A percentile compares a stretch with the other conserved stretches of the same genome.
Evolutionary conservation across 2,113 vertebrate genomes (phyloP).

Genomic region (Hemichromis elongatus): DNA sequence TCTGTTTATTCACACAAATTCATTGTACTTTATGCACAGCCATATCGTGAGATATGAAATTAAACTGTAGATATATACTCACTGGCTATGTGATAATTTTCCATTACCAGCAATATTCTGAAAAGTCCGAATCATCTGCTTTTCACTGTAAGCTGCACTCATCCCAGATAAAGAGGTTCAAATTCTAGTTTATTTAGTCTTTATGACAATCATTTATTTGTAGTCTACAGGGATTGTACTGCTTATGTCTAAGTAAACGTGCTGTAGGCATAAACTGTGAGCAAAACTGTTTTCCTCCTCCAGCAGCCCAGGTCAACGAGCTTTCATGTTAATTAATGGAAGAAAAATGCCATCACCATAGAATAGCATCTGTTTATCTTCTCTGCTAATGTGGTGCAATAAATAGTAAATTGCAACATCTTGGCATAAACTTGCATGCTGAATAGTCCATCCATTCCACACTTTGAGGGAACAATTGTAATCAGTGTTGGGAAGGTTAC

Average conservation of each 20-base stretch:
- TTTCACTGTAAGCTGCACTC: neutral
- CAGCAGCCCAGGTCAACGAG: neutral
- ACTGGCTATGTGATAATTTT: conserved; percentile 34
- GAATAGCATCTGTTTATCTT: neutral
- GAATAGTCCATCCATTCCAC: neutral
- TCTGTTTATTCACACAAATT: conserved; percentile 39
- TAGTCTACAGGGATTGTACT: neutral
- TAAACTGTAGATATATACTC: conserved; percentile 22
- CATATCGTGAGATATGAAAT: conserved; percentile 42
- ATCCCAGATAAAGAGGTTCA: neutral
- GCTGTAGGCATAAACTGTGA: neutral
- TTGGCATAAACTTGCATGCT: neutral
- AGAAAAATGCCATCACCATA: neutral
- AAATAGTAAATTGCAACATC: neutral
- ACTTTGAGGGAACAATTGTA: neutral
- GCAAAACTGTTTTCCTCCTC: neutral
- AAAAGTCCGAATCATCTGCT: neutral
- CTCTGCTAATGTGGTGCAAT: neutral
- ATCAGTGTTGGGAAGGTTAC: too few relatives aligned
- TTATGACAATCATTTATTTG: neutral
- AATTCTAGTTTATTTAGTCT: neutral
- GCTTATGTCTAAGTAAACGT: neutral
- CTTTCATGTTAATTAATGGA: neutral
- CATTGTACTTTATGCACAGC: neutral
- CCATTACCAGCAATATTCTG: neutral